These are phyloP conservation scores for Trypoxylon attenuatum DNA, from an alignment of 2,888 invertebrate species.

Conservation along the genomic window DNA sequence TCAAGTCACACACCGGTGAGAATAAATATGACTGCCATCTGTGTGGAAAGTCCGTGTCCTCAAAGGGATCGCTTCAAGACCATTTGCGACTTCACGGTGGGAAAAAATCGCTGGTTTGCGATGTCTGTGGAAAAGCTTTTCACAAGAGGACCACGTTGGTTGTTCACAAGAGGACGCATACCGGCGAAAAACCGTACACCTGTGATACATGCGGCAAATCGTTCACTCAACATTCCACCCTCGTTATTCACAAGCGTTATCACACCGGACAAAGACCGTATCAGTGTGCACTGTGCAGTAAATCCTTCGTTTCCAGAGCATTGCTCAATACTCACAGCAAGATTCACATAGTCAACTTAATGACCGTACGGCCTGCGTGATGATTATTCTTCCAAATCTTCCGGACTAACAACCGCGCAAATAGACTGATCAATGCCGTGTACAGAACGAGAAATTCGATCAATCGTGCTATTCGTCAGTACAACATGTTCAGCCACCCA, in stretches of 20 bases:
- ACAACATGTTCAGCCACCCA: too few species aligned
- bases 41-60: conserved; percentile 72
- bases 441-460: too few species aligned
- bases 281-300: conserved; percentile 68
- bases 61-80: conserved; percentile 72
- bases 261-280: conserved; percentile 75
- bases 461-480: too few species aligned
- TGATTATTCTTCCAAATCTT: background rate
- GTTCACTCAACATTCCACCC: conserved; percentile 73
- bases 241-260: conserved; percentile 74
- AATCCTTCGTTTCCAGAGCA: conserved; percentile 72
- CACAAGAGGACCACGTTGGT: conserved; percentile 72
- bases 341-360: conserved; percentile 46
- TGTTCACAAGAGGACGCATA: conserved; percentile 73
- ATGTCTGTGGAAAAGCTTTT: conserved; percentile 73
- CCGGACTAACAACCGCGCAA: too few species aligned
- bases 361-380: conserved; percentile 12
- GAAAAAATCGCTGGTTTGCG: conserved; percentile 72
- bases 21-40: conserved; percentile 71
- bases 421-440: too few species aligned
- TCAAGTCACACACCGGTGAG: conserved; percentile 69
- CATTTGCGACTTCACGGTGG: conserved; percentile 73
- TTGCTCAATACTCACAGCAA: conserved; percentile 70
- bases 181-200: conserved; percentile 74
- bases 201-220: conserved; percentile 74